Percentiles rank a stretch among this genome's conserved stretches.
phyloP scores from a whole-genome alignment of 2,888 invertebrate genomes.

The Drosophila pseudotalamancana region DNA sequence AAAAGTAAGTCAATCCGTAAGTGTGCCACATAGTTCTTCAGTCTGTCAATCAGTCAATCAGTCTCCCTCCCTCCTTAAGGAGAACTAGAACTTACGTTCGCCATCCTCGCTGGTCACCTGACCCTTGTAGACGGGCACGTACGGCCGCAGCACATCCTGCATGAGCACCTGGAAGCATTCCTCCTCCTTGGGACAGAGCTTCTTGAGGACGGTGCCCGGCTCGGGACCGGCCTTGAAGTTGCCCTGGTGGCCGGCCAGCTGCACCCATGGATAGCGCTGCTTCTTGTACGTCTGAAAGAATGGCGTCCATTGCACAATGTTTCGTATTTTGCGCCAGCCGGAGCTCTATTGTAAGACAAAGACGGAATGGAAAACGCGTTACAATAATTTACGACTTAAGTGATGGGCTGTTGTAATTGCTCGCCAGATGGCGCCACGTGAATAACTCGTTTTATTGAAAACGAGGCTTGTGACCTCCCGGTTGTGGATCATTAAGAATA shows the following conservation, averaged over 20 bases:
- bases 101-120: conserved; percentile 91
- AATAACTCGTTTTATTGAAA: conserved; percentile 14
- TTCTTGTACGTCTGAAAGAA: conserved; percentile 99
- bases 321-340: conserved; percentile 96
- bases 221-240: conserved; percentile 97
- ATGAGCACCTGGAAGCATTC: conserved; percentile 92
- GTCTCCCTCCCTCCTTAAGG: too few species aligned
- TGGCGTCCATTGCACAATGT: conserved; percentile 98
- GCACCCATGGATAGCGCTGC: conserved; percentile 98
- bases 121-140: conserved; percentile 97
- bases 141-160: conserved; percentile 94
- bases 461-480: conserved; percentile 12
- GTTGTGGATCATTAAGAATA: conserved; percentile 24
- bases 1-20: not conserved
- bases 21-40: not conserved
- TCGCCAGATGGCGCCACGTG: conserved; percentile 14
- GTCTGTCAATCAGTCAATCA: not conserved
- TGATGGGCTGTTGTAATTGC: not conserved
- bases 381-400: not conserved
- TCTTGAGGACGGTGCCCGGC: conserved; percentile 97
- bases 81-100: conserved; percentile 86
- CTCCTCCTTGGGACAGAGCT: conserved; percentile 95
- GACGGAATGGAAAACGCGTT: not conserved
- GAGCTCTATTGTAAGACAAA: conserved; percentile 87
- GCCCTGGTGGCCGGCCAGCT: conserved; percentile 97